Percentiles rank a stretch among this genome's conserved stretches.
phyloP scores from a whole-genome alignment of 2,797 vertebrate species.

The Chloroceryle amazona region DNA sequence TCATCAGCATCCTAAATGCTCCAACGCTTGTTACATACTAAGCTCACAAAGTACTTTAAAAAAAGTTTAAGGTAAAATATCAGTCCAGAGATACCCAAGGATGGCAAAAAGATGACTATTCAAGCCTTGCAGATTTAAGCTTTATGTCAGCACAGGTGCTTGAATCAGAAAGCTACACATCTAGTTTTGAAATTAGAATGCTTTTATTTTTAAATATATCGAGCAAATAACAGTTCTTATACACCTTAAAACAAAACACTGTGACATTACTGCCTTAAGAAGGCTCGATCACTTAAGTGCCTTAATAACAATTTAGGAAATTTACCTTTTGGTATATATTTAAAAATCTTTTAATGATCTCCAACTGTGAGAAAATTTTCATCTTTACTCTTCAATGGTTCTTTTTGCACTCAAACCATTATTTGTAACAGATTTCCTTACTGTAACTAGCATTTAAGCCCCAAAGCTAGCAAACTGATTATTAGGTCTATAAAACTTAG shows the following conservation, averaged over 20 bases:
- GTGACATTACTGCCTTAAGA: neutral
- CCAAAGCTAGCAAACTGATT: constrained; percentile 6
- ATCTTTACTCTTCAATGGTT: neutral
- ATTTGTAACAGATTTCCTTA: neutral
- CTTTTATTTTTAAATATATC: neutral
- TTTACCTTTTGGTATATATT: neutral
- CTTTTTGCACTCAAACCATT: neutral
- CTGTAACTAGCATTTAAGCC: neutral
- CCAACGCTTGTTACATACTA: neutral
- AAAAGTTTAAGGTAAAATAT: neutral
- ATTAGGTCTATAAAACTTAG: neutral
- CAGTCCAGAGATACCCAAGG: neutral
- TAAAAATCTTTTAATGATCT: neutral
- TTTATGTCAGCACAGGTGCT: neutral
- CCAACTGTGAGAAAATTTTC: neutral
- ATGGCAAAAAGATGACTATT: neutral
- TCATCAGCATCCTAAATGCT: neutral
- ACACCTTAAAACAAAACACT: neutral
- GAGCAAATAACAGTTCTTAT: neutral
- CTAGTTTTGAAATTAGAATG: neutral
- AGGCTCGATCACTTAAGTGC: neutral
- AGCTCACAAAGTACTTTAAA: neutral
- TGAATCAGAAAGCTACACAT: neutral
- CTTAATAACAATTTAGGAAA: neutral
- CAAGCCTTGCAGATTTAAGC: neutral